Percentiles rank a stretch among this genome's conserved stretches.
phyloP scores from a whole-genome alignment of 2,113 vertebrate species.

The Hemiprocne comata region DNA sequence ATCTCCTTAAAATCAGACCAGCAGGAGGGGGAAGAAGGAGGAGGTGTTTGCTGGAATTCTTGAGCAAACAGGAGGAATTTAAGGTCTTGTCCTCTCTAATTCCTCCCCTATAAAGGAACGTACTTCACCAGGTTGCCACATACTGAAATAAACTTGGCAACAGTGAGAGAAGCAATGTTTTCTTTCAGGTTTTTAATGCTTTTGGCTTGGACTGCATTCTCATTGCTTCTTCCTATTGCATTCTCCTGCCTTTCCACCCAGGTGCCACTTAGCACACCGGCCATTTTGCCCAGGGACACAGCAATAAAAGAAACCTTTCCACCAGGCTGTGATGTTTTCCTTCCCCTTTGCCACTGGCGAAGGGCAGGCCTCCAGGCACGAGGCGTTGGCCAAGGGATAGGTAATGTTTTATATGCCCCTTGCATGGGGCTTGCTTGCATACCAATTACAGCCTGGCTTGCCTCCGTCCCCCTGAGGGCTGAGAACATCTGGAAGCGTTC shows the following conservation, averaged over 20 bases:
- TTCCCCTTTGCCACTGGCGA: background rate
- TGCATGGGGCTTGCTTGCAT: slow-evolving; percentile 21
- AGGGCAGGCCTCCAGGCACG: background rate
- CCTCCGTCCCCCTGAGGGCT: background rate
- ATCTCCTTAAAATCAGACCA: slow-evolving; percentile 64
- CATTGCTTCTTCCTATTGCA: slow-evolving; percentile 39
- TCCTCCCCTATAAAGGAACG: slow-evolving; percentile 54
- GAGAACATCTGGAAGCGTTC: slow-evolving; percentile 62
- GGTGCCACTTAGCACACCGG: slow-evolving; percentile 31
- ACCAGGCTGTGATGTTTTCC: slow-evolving; percentile 24
- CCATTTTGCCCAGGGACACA: background rate
- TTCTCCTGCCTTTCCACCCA: slow-evolving; percentile 49
- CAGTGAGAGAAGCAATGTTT: slow-evolving; percentile 30
- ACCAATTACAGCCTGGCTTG: slow-evolving; percentile 13
- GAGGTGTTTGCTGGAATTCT: slow-evolving; percentile 50
- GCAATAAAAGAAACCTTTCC: slow-evolving; percentile 14
- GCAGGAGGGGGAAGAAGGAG: slow-evolving; percentile 51
- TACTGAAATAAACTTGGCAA: slow-evolving; percentile 64
- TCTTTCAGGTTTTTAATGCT: slow-evolving; percentile 37
- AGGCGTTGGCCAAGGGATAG: background rate
- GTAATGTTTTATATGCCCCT: slow-evolving; percentile 50
- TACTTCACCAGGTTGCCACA: slow-evolving; percentile 60
- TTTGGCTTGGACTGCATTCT: slow-evolving; percentile 38
- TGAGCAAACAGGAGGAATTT: slow-evolving; percentile 55
- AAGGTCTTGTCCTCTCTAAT: slow-evolving; percentile 62